Conservation (phyloP, 1,140 invertebrate genomes). For the Chrysoperla carnea region DNA sequence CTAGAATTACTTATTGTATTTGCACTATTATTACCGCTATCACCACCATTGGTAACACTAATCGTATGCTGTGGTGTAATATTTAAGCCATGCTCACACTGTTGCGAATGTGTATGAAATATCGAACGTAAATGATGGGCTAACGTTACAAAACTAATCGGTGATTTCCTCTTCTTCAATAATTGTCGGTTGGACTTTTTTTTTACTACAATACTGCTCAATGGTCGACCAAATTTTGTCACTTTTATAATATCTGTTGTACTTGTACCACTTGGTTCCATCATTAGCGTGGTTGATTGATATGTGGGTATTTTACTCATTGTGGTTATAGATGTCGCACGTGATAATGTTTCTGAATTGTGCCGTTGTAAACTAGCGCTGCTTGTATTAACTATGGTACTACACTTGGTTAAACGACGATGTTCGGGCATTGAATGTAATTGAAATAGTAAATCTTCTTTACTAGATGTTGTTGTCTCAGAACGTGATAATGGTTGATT, state of each 20-base stretch:
- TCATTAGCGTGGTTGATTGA: too few relatives aligned
- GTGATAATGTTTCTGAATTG: too few relatives aligned
- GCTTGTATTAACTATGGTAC: too few relatives aligned
- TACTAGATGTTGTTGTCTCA: too few relatives aligned
- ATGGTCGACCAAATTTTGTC: background rate
- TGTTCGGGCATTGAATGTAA: too few relatives aligned
- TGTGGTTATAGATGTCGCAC: too few relatives aligned
- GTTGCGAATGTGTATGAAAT: background rate
- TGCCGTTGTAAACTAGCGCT: too few relatives aligned
- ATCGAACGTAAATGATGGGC: background rate
- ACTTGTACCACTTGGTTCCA: background rate
- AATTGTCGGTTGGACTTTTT: background rate
- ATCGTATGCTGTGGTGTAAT: conserved; percentile 13
- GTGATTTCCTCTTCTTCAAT: background rate
- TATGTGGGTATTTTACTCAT: too few relatives aligned
- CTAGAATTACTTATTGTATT: conserved; percentile 53
- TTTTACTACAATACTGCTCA: background rate
- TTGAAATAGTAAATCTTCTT: too few relatives aligned
- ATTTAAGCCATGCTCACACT: conserved; percentile 7
- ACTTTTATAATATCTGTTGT: background rate
- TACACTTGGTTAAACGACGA: too few relatives aligned
- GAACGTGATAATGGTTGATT: too few relatives aligned
- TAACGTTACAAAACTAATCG: background rate
- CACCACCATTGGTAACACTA: conserved; percentile 11
- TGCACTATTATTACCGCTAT: conserved; percentile 20